Conservation (phyloP, 2,888 invertebrate genomes). For the Gryllus longicercus region DNA sequence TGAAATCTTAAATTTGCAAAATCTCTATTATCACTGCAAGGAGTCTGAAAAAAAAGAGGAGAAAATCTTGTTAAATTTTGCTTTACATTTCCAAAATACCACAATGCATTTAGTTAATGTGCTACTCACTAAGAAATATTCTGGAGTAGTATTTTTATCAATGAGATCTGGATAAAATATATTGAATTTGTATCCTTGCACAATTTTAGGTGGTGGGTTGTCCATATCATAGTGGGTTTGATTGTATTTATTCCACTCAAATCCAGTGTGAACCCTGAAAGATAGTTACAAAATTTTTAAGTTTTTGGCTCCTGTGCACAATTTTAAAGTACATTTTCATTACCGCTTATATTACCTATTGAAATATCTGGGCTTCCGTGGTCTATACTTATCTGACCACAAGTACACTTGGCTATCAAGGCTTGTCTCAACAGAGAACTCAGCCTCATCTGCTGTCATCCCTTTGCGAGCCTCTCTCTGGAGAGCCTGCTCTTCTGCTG, state of each 20-base stretch:
- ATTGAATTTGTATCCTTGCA: constrained; percentile 99
- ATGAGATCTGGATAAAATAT: constrained; percentile 99
- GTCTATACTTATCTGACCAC: constrained; percentile 98
- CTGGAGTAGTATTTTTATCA: constrained; percentile 86
- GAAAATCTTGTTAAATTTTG: constrained; percentile 24
- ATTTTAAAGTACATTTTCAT: not conserved
- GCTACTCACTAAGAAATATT: constrained; percentile 77
- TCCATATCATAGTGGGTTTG: constrained; percentile 99
- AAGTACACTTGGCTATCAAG: constrained; percentile 82
- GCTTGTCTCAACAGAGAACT: constrained; percentile 85
- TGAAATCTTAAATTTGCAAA: constrained; percentile 93
- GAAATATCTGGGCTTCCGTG: constrained; percentile 95
- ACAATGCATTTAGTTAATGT: not conserved
- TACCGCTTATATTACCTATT: constrained; percentile 58
- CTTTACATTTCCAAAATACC: not conserved
- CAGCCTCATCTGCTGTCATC: constrained; percentile 81
- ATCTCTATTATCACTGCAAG: constrained; percentile 87
- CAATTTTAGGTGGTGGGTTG: constrained; percentile 99
- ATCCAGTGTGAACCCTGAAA: constrained; percentile 84
- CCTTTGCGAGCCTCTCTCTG: constrained; percentile 79
- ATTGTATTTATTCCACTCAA: constrained; percentile 99
- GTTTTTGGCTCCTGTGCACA: not conserved
- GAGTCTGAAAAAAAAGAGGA: constrained; percentile 60
- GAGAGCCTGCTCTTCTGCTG: constrained; percentile 64
- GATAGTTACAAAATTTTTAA: constrained; percentile 23